Evolutionary conservation across 2,888 invertebrate species (phyloP).

Genomic region (Rhodophaea formosa): DNA sequence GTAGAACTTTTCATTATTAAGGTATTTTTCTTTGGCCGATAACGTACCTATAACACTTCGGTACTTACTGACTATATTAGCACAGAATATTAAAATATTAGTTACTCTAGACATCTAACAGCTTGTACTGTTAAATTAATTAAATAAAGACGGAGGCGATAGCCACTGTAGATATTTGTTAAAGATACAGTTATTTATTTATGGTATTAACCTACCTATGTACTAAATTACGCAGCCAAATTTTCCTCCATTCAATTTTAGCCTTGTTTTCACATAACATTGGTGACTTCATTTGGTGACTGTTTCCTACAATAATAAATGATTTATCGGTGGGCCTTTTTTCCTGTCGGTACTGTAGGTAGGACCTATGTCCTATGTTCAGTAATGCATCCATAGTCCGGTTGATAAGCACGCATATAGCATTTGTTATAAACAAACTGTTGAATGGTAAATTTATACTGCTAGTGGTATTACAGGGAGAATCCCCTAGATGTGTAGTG

Average conservation of each 20-base stretch:
- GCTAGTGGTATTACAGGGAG: too few species aligned
- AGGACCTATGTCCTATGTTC: slow-evolving; percentile 23
- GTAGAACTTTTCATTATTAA: too few species aligned
- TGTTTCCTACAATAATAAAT: background rate
- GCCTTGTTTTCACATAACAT: background rate
- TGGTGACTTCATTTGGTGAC: background rate
- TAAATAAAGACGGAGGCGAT: too few species aligned
- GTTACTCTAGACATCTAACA: too few species aligned
- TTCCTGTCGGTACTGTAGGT: slow-evolving; percentile 35
- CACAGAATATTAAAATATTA: too few species aligned
- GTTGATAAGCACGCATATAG: slow-evolving; percentile 31
- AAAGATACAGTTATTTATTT: background rate
- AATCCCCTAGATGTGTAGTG: too few species aligned
- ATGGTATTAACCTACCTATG: too few species aligned
- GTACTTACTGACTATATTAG: too few species aligned
- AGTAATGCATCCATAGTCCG: slow-evolving; percentile 34
- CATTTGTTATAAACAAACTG: slow-evolving; percentile 17
- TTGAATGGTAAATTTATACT: background rate
- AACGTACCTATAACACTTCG: too few species aligned
- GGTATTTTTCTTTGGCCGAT: too few species aligned
- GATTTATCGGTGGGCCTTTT: slow-evolving; percentile 26
- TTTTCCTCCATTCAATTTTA: background rate
- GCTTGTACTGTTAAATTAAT: too few species aligned
- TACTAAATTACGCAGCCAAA: background rate
- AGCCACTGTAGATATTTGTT: background rate